These are phyloP conservation scores for Uromys caudimaculatus DNA, from an alignment of 2,797 vertebrate genomes.

Conservation along the genomic window DNA sequence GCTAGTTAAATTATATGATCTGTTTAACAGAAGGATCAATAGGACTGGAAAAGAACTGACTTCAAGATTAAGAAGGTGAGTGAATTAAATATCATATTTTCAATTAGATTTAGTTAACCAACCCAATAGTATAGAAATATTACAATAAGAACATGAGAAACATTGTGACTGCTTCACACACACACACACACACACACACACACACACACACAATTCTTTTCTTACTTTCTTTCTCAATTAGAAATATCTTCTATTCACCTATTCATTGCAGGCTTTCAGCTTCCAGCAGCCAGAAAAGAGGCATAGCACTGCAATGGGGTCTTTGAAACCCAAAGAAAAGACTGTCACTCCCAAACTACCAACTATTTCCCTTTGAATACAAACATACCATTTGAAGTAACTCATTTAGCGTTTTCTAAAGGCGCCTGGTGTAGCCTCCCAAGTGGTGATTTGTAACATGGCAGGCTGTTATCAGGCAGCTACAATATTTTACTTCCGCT, in stretches of 20 bases:
- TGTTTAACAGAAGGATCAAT: not conserved
- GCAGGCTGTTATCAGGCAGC: conserved; percentile 75
- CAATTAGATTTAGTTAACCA: conserved; percentile 61
- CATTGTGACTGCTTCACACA: conserved; percentile 62
- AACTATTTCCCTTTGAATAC: conserved; percentile 71
- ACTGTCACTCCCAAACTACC: conserved; percentile 64
- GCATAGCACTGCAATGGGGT: conserved; percentile 49
- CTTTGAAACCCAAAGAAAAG: conserved; percentile 75
- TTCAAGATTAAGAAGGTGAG: conserved; percentile 50
- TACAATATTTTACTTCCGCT: conserved; percentile 76
- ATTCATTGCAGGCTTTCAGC: conserved; percentile 60
- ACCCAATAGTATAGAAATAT: conserved; percentile 43
- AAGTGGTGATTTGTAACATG: conserved; percentile 79
- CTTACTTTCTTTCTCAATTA: conserved; percentile 66
- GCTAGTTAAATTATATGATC: not conserved
- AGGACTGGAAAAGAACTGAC: conserved; percentile 9
- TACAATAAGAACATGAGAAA: conserved; percentile 58
- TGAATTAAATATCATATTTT: conserved; percentile 55
- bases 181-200: no score
- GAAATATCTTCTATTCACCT: conserved; percentile 64
- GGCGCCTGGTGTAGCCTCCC: conserved; percentile 62
- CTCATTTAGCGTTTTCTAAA: conserved; percentile 72
- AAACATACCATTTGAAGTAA: conserved; percentile 79
- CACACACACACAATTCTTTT: conserved; percentile 40
- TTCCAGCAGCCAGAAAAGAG: conserved; percentile 61